phyloP scores from a whole-genome alignment of 35 echinoderm and acorn worm genomes.

The Ophioderma brevispina region DNA sequence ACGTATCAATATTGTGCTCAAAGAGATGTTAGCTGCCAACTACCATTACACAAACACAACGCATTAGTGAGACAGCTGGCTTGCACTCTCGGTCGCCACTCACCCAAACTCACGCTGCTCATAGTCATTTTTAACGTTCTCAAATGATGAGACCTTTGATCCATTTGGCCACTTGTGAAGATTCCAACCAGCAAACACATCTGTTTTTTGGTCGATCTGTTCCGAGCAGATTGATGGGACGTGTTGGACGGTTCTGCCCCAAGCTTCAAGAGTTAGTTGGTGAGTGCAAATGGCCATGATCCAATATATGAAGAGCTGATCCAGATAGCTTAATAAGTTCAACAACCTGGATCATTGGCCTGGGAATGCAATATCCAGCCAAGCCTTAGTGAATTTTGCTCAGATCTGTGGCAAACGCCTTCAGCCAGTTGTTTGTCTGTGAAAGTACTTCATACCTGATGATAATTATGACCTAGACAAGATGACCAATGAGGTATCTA shows the following conservation, averaged over 20 bases:
- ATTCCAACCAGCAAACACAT: constrained; percentile 75
- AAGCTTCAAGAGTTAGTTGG: constrained; percentile 69
- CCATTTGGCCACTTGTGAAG: constrained; percentile 66
- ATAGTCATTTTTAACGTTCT: constrained; percentile 79
- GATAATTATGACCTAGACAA: constrained; percentile 52
- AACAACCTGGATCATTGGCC: constrained; percentile 51
- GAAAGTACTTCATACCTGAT: constrained; percentile 79
- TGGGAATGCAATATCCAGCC: constrained; percentile 78
- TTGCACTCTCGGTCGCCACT: constrained; percentile 61
- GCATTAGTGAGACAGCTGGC: constrained; percentile 76
- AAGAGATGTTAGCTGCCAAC: constrained; percentile 18
- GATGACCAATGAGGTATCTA: constrained; percentile 45
- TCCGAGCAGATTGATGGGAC: constrained; percentile 51
- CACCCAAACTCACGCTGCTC: constrained; percentile 52
- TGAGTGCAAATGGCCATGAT: constrained; percentile 72
- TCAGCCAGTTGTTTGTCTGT: constrained; percentile 57
- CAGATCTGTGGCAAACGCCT: constrained; percentile 69
- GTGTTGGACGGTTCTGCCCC: constrained; percentile 61
- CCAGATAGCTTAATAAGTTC: constrained; percentile 66
- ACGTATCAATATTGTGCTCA: constrained; percentile 51
- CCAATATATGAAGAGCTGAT: constrained; percentile 67
- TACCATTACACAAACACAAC: not conserved
- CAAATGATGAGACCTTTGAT: constrained; percentile 54
- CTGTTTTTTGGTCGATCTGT: constrained; percentile 80
- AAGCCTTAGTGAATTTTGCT: constrained; percentile 61